Evolutionary conservation across 2,888 invertebrate genomes (phyloP), one percentile per base, ranked within the genome.

Genomic region (Coelinius sp.): DNA sequence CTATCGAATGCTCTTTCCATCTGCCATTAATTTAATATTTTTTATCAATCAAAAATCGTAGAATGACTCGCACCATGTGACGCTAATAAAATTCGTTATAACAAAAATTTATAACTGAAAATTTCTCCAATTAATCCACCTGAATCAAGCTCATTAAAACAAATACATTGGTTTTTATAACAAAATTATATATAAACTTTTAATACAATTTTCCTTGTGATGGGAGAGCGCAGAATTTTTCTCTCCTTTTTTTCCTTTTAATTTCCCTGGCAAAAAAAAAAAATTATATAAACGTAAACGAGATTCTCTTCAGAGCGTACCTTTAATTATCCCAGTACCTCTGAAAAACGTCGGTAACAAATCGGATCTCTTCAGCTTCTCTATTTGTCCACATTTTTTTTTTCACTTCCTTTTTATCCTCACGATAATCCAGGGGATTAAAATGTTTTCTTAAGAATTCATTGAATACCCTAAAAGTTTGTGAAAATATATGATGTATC

Each of bases 281-380:
- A n/a, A 53, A 25, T 31, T 31, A 49, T 49, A 35, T 59, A 31
- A 59, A 59, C 31, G 59, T 59, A 59, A 59, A 59, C 59, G 59
- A 59, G 59, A 59, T 59, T 59, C 59, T 59, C 59, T 59, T 59
- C 59, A 59, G 24, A 53, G 59, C 59, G 59, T 35, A 59, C 59
- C 59, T 59, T 59, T 59, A 59, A 59, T 59, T 59, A 59, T 59
- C 59, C 35, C 59, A 59, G 59, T 59, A 31, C 59, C 59, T 59
- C 59, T 59, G 31, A 59, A 59, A 59, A 59, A 59, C 59, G 59
- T 35, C 35, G 59, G 59, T 59, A 59, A 59, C 59, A 59, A 59
- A 59, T 31, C 59, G 59, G 59, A 59, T 59, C 59, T 59, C 17
- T 14, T 17, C 35, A 59, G 25, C 35, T 59, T 59, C 59, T 31